A percentile compares a stretch with the other conserved stretches of the same genome.
Evolutionary conservation across 2,797 vertebrate genomes (phyloP).

Genomic region (Silurus lanzhouensis): DNA sequence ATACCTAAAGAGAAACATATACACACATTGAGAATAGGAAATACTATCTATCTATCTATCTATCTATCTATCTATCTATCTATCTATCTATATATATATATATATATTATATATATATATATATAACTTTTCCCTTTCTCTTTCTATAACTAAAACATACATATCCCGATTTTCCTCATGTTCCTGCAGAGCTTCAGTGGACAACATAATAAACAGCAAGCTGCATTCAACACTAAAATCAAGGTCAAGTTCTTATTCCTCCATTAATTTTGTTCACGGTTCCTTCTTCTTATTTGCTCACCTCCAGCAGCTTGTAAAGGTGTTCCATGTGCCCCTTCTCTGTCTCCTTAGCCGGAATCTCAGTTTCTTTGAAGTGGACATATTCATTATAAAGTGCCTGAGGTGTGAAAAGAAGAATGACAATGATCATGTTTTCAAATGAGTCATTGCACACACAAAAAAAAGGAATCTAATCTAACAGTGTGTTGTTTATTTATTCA

Average conservation of each 20-base stretch:
- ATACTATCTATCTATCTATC: not conserved
- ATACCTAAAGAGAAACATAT: conserved; percentile 73
- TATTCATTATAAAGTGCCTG: conserved; percentile 99
- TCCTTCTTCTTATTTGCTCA: conserved; percentile 27
- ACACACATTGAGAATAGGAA: not conserved
- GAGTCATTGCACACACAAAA: not conserved
- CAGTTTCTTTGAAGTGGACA: conserved; percentile 98
- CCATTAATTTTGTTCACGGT: not conserved
- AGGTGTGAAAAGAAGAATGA: not conserved
- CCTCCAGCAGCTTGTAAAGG: conserved; percentile 94
- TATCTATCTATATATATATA: too few species aligned
- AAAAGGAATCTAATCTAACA: not conserved
- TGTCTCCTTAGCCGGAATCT: conserved; percentile 88
- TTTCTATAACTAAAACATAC: conserved; percentile 7
- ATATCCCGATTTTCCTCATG: not conserved
- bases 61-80: too few species aligned
- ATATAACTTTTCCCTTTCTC: too few species aligned
- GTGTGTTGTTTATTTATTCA: not conserved
- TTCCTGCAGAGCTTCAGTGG: conserved; percentile 35
- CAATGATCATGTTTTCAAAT: not conserved
- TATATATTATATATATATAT: too few species aligned
- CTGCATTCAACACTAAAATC: conserved; percentile 45
- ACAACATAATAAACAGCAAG: conserved; percentile 49
- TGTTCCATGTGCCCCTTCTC: conserved; percentile 89
- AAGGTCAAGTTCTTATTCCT: conserved; percentile 39